Evolutionary conservation across 2,888 invertebrate species (phyloP).

Genomic region (Luperina nickerlii): DNA sequence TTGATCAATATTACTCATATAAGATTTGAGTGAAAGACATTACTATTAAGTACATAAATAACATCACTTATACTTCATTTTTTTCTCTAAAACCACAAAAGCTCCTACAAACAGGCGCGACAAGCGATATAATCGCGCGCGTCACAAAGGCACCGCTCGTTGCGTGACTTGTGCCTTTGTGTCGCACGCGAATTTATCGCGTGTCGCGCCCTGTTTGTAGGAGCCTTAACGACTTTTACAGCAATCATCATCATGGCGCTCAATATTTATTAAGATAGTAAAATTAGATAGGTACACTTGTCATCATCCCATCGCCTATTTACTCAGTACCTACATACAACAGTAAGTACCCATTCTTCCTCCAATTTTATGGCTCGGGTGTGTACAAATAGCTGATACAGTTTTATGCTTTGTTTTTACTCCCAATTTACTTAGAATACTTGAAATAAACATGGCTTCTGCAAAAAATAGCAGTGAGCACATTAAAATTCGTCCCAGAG

Average conservation of each 20-base stretch:
- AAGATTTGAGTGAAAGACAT: neutral
- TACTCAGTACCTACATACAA: neutral
- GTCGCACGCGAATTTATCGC: too few relatives aligned
- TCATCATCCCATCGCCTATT: slow-evolving; percentile 29
- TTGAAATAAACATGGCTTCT: slow-evolving; percentile 18
- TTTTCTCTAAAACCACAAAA: neutral
- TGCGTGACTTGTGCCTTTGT: too few relatives aligned
- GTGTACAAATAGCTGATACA: slow-evolving; percentile 41
- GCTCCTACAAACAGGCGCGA: too few relatives aligned
- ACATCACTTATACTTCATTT: neutral
- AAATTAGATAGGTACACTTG: slow-evolving; percentile 3
- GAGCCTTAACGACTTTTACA: neutral
- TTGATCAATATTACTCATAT: slow-evolving; percentile 17
- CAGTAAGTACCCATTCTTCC: slow-evolving; percentile 40
- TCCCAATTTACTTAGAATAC: slow-evolving; percentile 16
- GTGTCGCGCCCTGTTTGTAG: too few relatives aligned
- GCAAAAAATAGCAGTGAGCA: neutral
- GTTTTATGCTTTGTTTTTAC: slow-evolving; percentile 40
- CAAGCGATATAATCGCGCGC: too few relatives aligned
- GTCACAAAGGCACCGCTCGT: too few relatives aligned
- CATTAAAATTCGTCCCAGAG: slow-evolving; percentile 11
- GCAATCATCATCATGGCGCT: slow-evolving; percentile 18
- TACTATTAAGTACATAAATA: neutral
- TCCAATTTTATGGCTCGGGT: slow-evolving; percentile 36
- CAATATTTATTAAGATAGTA: slow-evolving; percentile 19